These are phyloP conservation scores for Sicus ferrugineus DNA, from an alignment of 2,888 invertebrate species.

Conservation along the genomic window DNA sequence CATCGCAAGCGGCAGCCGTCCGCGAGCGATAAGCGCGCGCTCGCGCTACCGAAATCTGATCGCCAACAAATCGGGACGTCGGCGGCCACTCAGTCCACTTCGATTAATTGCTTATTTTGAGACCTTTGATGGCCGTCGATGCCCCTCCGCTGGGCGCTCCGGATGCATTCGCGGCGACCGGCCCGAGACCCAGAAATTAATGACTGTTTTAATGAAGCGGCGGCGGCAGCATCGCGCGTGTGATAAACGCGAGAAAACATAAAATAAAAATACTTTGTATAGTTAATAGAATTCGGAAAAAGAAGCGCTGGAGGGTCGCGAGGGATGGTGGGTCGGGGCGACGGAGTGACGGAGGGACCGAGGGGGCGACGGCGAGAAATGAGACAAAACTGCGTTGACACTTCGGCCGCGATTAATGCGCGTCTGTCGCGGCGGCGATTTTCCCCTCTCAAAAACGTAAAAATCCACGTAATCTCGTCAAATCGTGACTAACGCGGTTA, in stretches of 20 bases:
- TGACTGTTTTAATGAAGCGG: constrained; percentile 31
- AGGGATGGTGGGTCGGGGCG: not conserved
- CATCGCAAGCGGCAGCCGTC: not conserved
- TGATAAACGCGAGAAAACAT: constrained; percentile 31
- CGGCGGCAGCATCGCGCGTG: constrained; percentile 24
- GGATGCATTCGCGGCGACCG: not conserved
- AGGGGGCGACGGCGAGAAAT: not conserved
- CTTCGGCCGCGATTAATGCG: not conserved
- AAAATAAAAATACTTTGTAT: constrained; percentile 29
- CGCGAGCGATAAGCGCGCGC: not conserved
- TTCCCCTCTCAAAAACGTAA: not conserved
- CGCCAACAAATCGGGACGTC: constrained; percentile 27
- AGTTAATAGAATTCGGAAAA: not conserved
- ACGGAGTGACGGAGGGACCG: not conserved
- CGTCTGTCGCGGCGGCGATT: constrained; percentile 6
- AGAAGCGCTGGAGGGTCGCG: not conserved
- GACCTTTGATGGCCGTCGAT: constrained; percentile 17
- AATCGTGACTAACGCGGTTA: constrained; percentile 21
- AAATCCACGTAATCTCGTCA: constrained; percentile 32
- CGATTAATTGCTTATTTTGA: constrained; percentile 32
- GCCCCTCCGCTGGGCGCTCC: not conserved
- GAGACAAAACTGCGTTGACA: not conserved
- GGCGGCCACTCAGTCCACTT: constrained; percentile 13
- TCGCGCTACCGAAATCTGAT: constrained; percentile 29
- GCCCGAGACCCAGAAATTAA: constrained; percentile 12